phyloP scores from a whole-genome alignment of 2,113 vertebrate genomes.

The Myrmecophaga tridactyla region DNA sequence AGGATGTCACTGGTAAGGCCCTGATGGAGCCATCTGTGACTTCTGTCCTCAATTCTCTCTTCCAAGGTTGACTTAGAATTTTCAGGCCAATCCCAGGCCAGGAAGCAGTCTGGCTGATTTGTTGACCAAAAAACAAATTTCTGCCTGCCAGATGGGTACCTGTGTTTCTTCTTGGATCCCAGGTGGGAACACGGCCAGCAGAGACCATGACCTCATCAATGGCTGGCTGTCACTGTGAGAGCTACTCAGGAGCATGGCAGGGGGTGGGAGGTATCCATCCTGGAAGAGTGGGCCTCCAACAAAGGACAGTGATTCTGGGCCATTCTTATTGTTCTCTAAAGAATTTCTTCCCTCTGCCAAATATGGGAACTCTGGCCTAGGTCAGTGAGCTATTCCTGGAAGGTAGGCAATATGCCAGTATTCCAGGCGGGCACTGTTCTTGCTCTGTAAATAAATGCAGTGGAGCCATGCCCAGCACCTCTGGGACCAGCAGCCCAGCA shows the following conservation, averaged over 20 bases:
- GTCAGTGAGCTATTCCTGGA: slow-evolving; percentile 71
- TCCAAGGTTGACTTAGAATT: neutral
- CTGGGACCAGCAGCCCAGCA: neutral
- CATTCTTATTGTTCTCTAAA: slow-evolving; percentile 27
- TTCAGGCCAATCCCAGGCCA: neutral
- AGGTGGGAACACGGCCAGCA: neutral
- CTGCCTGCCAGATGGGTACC: neutral
- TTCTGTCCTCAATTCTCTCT: neutral
- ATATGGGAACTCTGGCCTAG: slow-evolving; percentile 65
- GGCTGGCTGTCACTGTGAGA: neutral
- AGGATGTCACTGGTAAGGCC: neutral
- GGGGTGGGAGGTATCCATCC: neutral
- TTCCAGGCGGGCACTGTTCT: slow-evolving; percentile 47
- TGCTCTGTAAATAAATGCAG: slow-evolving; percentile 63
- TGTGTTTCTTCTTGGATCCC: neutral
- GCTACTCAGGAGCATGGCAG: neutral
- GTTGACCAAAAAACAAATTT: neutral
- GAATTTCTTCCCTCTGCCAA: slow-evolving; percentile 60
- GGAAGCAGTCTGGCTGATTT: neutral
- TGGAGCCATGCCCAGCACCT: neutral
- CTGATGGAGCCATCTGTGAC: neutral
- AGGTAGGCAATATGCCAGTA: slow-evolving; percentile 57
- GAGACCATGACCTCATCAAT: neutral
- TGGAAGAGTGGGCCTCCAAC: neutral
- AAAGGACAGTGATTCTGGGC: neutral